These are phyloP conservation scores for Cheilosia grossa DNA, from an alignment of 2,888 invertebrate genomes.

Conservation along the genomic window DNA sequence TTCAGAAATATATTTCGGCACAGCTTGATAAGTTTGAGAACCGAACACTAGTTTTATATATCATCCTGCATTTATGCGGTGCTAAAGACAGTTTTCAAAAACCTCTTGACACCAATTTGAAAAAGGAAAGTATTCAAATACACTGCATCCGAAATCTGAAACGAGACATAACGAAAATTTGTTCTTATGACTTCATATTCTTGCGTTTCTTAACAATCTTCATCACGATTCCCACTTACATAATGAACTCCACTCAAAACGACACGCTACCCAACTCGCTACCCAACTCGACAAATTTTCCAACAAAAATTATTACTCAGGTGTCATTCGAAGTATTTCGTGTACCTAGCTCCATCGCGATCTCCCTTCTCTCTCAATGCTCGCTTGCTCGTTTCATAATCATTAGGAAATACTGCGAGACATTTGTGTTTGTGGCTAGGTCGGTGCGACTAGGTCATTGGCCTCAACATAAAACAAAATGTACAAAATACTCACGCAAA, in stretches of 20 bases:
- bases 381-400: conserved; percentile 32
- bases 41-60: too few species aligned
- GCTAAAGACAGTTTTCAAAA: too few species aligned
- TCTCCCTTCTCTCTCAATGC: not conserved
- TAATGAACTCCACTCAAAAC: conserved; percentile 16
- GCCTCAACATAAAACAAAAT: conserved; percentile 8
- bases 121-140: too few species aligned
- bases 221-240: conserved; percentile 13
- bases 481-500: not conserved
- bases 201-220: conserved; percentile 10
- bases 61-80: too few species aligned
- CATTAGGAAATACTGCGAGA: conserved; percentile 33
- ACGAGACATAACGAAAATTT: too few species aligned
- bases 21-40: too few species aligned
- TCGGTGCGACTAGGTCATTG: conserved; percentile 44
- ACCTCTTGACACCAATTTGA: too few species aligned
- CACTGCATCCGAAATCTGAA: too few species aligned
- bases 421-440: conserved; percentile 7
- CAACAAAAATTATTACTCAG: too few species aligned
- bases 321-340: too few species aligned
- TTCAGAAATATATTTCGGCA: too few species aligned
- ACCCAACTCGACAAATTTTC: not conserved
- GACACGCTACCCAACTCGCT: conserved; percentile 9
- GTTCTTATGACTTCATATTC: conserved; percentile 10
- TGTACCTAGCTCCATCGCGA: not conserved